These are phyloP conservation scores for Haemorhous mexicanus DNA, from an alignment of 2,113 vertebrate genomes.

Conservation along the genomic window DNA sequence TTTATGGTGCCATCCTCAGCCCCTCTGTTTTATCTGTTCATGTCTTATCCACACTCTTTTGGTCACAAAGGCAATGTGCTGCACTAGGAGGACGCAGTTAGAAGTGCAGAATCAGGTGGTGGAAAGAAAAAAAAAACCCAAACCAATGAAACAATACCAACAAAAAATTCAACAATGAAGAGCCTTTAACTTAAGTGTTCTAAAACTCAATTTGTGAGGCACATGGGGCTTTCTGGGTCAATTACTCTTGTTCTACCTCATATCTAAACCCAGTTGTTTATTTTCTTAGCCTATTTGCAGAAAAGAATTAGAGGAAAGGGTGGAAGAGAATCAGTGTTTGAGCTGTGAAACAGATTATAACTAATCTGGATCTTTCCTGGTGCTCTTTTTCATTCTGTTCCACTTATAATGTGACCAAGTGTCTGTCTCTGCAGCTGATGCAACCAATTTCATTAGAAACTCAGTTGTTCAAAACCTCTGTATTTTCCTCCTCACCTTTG, in stretches of 20 bases:
- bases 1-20: accelerated
- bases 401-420: neutral
- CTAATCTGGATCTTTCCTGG: neutral
- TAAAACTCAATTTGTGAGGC: neutral
- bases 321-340: neutral
- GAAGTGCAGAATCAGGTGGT: accelerated
- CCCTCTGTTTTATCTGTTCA: neutral
- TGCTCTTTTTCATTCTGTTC: neutral
- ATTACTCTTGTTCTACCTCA: neutral
- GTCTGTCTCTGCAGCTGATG: neutral
- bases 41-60: neutral
- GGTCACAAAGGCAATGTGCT: neutral
- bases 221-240: neutral
- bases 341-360: neutral
- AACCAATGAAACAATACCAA: neutral
- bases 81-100: neutral
- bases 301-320: neutral
- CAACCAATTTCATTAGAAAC: neutral
- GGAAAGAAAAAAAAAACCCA: accelerated
- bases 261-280: neutral
- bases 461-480: neutral
- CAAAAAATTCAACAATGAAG: neutral
- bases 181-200: neutral
- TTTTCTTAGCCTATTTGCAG: neutral
- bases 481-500: neutral